A percentile compares a stretch with the other conserved stretches of the same genome.
phyloP scores from a whole-genome alignment of 2,888 invertebrate species.

The Drosophila rellima region DNA sequence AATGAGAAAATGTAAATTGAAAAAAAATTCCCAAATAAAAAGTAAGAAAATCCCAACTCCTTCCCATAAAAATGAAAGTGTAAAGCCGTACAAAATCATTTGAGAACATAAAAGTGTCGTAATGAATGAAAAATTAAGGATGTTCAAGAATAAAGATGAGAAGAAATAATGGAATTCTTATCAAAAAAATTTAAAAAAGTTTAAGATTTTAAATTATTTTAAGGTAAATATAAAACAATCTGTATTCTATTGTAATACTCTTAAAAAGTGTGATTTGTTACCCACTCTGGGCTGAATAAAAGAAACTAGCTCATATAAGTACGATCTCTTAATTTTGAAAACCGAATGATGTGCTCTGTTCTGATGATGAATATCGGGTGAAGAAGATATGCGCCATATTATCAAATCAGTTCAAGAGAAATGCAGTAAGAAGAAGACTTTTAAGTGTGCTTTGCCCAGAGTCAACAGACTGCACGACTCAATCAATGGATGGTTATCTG shows the following conservation, averaged over 20 bases:
- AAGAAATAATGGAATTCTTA: background rate
- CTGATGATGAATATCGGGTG: background rate
- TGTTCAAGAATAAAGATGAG: slow-evolving; percentile 9
- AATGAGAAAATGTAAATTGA: slow-evolving; percentile 71
- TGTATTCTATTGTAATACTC: background rate
- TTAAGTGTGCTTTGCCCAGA: background rate
- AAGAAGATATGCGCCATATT: background rate
- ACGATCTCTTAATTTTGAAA: no score
- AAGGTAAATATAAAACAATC: background rate
- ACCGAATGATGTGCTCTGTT: background rate
- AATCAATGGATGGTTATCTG: slow-evolving; percentile 6
- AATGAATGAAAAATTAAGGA: slow-evolving; percentile 53
- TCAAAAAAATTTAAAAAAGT: background rate
- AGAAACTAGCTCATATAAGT: no score
- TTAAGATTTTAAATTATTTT: background rate
- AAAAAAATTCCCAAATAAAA: slow-evolving; percentile 47
- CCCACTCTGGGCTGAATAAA: background rate
- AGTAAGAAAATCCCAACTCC: slow-evolving; percentile 38
- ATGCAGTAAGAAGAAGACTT: background rate
- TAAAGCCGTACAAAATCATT: slow-evolving; percentile 74
- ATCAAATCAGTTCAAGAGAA: background rate
- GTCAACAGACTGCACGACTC: slow-evolving; percentile 1
- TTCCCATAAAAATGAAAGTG: slow-evolving; percentile 45
- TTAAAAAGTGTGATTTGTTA: background rate
- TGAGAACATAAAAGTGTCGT: slow-evolving; percentile 62